Conservation (phyloP, 2,888 invertebrate species). For the Leptopilina myrica region DNA sequence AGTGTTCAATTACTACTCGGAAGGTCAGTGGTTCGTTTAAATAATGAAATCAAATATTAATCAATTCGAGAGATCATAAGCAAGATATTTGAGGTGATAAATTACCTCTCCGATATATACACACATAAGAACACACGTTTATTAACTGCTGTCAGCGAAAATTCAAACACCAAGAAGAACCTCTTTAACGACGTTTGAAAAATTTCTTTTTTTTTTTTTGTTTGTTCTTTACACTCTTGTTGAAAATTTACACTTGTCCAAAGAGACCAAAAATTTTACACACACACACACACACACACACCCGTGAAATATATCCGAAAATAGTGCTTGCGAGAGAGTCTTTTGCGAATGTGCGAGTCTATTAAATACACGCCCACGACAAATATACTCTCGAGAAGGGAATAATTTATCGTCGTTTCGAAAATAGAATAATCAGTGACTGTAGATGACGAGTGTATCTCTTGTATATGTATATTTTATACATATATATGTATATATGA, state of each 20-base stretch:
- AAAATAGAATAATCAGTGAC: slow-evolving; percentile 39
- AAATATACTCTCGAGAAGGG: slow-evolving; percentile 22
- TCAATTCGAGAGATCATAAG: slow-evolving; percentile 27
- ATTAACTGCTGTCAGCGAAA: slow-evolving; percentile 12
- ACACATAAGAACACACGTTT: slow-evolving; percentile 16
- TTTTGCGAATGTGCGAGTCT: slow-evolving; percentile 24
- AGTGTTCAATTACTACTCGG: neutral
- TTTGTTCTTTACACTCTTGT: neutral
- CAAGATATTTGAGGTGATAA: slow-evolving; percentile 19
- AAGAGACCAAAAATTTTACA: neutral
- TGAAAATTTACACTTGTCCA: slow-evolving; percentile 27
- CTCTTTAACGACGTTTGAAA: neutral
- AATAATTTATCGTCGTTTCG: slow-evolving; percentile 24
- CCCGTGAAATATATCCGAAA: slow-evolving; percentile 18
- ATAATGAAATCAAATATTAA: slow-evolving; percentile 21
- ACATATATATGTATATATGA: too few relatives aligned
- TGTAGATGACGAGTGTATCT: slow-evolving; percentile 33
- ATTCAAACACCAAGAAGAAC: slow-evolving; percentile 11
- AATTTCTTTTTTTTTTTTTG: neutral
- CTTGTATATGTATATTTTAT: neutral
- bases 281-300: too few relatives aligned
- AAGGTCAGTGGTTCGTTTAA: slow-evolving; percentile 11
- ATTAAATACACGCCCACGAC: slow-evolving; percentile 37
- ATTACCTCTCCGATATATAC: neutral
- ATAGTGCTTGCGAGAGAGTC: slow-evolving; percentile 26